These are phyloP conservation scores for Lycaena phlaeas DNA, from an alignment of 2,888 invertebrate genomes.

Conservation along the genomic window DNA sequence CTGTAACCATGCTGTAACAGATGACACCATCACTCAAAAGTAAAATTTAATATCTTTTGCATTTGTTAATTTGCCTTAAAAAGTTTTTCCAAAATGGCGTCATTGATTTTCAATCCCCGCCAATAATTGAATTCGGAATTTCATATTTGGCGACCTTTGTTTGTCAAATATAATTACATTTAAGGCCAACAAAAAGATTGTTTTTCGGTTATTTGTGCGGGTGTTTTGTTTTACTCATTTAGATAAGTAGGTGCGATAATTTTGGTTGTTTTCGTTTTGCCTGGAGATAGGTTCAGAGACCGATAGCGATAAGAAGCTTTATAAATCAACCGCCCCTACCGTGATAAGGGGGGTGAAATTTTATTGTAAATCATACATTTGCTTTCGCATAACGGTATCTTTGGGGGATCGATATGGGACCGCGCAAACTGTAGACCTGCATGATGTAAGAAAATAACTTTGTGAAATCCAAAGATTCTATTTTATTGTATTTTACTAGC, in stretches of 20 bases:
- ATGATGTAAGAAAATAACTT: no score
- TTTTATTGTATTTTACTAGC: no score
- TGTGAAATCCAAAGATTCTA: no score
- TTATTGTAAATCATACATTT: conserved; percentile 61
- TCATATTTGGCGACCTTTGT: no score
- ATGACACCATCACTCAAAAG: background rate
- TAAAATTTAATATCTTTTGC: background rate
- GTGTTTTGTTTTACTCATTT: conserved; percentile 26
- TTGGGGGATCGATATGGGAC: conserved; percentile 29
- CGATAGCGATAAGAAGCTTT: conserved; percentile 33
- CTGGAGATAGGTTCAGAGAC: conserved; percentile 24
- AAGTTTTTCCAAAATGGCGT: no score
- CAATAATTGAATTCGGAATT: no score
- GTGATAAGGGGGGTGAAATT: conserved; percentile 56
- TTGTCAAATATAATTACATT: conserved; percentile 7
- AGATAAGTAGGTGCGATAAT: conserved; percentile 36
- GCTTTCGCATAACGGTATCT: conserved; percentile 39
- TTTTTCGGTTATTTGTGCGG: conserved; percentile 22
- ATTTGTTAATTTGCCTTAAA: background rate
- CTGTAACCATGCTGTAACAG: no score
- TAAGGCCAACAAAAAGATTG: conserved; percentile 27
- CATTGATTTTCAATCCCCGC: no score
- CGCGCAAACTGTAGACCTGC: background rate
- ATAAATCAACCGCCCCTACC: conserved; percentile 58
- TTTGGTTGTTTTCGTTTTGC: conserved; percentile 31